Evolutionary conservation across 2,797 vertebrate genomes (phyloP), one percentile per base, ranked within the genome.

Genomic region (Buphagus erythrorhynchus): DNA sequence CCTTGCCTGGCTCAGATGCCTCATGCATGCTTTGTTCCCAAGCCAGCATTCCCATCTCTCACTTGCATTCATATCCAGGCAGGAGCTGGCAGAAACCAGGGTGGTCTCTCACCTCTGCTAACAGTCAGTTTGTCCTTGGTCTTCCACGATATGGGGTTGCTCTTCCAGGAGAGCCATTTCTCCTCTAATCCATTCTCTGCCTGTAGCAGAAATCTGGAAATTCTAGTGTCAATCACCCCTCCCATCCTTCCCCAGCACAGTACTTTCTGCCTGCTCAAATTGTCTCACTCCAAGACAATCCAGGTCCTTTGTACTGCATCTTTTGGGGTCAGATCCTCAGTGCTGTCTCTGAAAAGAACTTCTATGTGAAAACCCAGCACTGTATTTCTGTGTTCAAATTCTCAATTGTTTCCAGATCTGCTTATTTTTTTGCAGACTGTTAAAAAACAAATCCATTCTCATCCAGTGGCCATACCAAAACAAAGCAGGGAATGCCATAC

Each of bases 91-190:
- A 91, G 75, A 62, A 88, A 58, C 5, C 26, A 58, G 16, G 19
- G 26, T 38, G 22, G 43, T 26, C 40, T 72, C 38, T 69, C 16
- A 62, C 25, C 33, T 48, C 54, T 84, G 62, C 49, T 49, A 62
- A 13, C 15, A 68, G 19, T 6, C 29, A 45, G 3, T 10, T 77
- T 65, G 31, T 75, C 29, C 16, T 33, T 46, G 26, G 9, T 26
- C 5, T 80, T 48, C 52, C 14, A 54, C 0, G 0, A 46, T 5
- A 11, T 1, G 3, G 31, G 5, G 9, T 5, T 69, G 48, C 13
- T 76, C 20, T 79, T 79, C 71, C 8, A 1, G 33, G 86, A 88
- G 9, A 22, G 43, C 11, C 11, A 5, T 73, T 93, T 58, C 71
- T 65, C 31, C 48, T 93, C 40, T 31, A 52, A 68, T 8, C 4